These are phyloP conservation scores for Probosciger aterrimus DNA, from an alignment of 2,113 vertebrate genomes.

Conservation along the genomic window DNA sequence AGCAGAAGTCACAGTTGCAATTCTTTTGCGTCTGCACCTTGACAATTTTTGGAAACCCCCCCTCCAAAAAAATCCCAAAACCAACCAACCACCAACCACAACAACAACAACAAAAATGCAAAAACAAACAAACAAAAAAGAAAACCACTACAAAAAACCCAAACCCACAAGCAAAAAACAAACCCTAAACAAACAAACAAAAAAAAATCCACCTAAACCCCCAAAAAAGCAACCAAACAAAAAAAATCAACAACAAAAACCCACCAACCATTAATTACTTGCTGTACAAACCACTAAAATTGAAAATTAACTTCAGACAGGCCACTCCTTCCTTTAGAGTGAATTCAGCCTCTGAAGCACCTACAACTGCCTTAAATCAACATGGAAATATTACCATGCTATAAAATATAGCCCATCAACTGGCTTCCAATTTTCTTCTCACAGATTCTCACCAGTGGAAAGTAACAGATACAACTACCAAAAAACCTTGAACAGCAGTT, in stretches of 20 bases:
- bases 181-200: accelerated
- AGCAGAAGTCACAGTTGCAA: neutral
- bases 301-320: neutral
- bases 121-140: neutral
- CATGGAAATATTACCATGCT: neutral
- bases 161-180: neutral
- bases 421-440: neutral
- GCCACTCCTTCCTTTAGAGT: neutral
- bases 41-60: neutral
- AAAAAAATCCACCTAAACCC: no score
- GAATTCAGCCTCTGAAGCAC: neutral
- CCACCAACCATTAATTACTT: neutral
- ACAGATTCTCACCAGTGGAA: neutral
- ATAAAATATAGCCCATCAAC: neutral
- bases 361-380: neutral
- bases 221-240: neutral
- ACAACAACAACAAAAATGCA: neutral
- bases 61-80: neutral
- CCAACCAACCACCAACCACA: neutral
- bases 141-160: neutral
- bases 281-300: neutral
- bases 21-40: neutral
- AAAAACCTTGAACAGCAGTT: neutral
- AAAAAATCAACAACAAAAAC: neutral
- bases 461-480: neutral